Conservation (phyloP, 2,888 invertebrate genomes). For the Phyto melanocephala region DNA sequence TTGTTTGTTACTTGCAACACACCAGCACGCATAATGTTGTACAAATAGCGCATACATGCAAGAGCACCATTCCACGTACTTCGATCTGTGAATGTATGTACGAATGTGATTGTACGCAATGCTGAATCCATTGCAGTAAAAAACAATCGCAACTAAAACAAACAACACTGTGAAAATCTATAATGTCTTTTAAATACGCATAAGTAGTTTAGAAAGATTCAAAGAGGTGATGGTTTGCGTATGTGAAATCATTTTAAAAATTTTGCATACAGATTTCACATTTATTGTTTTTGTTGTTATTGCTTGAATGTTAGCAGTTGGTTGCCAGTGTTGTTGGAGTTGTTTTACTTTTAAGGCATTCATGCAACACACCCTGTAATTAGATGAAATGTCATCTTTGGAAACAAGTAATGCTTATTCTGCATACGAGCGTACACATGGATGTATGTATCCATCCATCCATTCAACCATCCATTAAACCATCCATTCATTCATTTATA, state of each 20-base stretch:
- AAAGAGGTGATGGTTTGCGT: conserved; percentile 50
- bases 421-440: conserved; percentile 34
- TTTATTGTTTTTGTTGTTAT: conserved; percentile 47
- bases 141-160: conserved; percentile 3
- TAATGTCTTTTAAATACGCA: conserved; percentile 60
- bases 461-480: conserved; percentile 35
- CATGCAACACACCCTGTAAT: conserved; percentile 69
- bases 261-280: conserved; percentile 37
- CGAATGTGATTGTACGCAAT: too few species aligned
- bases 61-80: neutral
- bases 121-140: conserved; percentile 1
- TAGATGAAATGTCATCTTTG: conserved; percentile 69
- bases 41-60: neutral
- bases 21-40: conserved; percentile 45
- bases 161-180: conserved; percentile 46
- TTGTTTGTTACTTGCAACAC: conserved; percentile 64
- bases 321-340: conserved; percentile 22
- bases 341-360: conserved; percentile 65
- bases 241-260: conserved; percentile 46
- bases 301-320: conserved; percentile 57
- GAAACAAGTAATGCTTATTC: conserved; percentile 63
- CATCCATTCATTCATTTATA: conserved; percentile 7
- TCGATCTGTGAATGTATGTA: conserved; percentile 12
- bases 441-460: conserved; percentile 22
- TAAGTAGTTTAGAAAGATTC: neutral